phyloP scores from a whole-genome alignment of 2,797 vertebrate species.

The Danio albolineatus region DNA sequence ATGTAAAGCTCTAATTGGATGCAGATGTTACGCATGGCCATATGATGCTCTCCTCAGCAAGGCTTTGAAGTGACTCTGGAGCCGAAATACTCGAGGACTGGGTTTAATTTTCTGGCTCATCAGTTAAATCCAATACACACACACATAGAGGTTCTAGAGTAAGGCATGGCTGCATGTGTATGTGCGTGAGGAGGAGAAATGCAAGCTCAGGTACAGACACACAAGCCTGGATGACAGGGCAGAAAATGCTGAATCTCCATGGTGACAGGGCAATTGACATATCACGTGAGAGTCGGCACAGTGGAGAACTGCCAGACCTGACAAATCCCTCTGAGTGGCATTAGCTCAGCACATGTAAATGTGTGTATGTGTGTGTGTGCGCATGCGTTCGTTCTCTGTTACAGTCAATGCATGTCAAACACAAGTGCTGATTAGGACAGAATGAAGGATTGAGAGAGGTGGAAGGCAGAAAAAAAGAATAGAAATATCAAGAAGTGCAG shows the following conservation, averaged over 20 bases:
- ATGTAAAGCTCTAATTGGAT: conserved; percentile 46
- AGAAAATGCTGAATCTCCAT: conserved; percentile 71
- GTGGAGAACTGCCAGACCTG: conserved; percentile 70
- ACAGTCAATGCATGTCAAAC: conserved; percentile 24
- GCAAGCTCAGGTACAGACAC: conserved; percentile 65
- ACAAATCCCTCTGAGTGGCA: conserved; percentile 61
- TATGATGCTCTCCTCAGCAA: conserved; percentile 30
- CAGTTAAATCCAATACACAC: conserved; percentile 32
- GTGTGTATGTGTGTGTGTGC: not conserved
- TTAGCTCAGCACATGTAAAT: conserved; percentile 32
- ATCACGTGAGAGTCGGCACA: conserved; percentile 64
- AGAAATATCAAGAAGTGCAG: not conserved
- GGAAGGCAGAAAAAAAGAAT: conserved; percentile 17
- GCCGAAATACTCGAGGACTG: conserved; percentile 32
- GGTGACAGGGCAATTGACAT: conserved; percentile 75
- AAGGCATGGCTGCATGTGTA: conserved; percentile 34
- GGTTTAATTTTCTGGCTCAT: conserved; percentile 53
- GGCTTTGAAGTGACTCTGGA: conserved; percentile 44
- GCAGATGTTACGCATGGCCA: conserved; percentile 39
- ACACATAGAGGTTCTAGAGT: not conserved
- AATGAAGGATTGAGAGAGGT: conserved; percentile 3
- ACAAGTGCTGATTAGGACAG: conserved; percentile 36
- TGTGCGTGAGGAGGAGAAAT: conserved; percentile 28
- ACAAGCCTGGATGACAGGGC: conserved; percentile 54
- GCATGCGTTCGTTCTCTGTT: conserved; percentile 13